Base-by-base conservation (phyloP, 2,113 vertebrate genomes). In the Mystacornis crossleyi region DNA sequence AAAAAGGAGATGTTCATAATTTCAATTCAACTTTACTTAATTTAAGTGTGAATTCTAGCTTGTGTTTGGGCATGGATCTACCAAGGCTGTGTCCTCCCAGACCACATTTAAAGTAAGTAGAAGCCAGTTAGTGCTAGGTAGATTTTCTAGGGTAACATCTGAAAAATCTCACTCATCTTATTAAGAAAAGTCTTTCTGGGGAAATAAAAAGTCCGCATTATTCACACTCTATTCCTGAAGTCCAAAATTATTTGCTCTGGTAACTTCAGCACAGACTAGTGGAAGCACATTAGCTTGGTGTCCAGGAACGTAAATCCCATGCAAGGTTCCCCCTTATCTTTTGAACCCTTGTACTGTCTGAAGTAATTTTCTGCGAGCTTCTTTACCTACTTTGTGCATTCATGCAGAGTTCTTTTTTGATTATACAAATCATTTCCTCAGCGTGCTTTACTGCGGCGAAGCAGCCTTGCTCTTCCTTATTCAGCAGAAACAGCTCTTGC, bases 401-500 rank as follows among this genome's bases (percentile, higher is more conserved):
- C 34, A 29, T 21, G 28, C 50, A 86, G 92, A 45, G 19, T 23
- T 81, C 50, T 70, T 73, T 73, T 78, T 4, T 50, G 55, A 33
- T 67, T 50, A 29, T 11, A 38, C 53, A 77, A 75, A 86, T 55
- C 3, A 38, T 75, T 91, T 82, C 53, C 72, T 88, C 51, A 18
- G 45, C 0, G 0, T 34, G 29, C 24, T 85, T 57, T 57, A 33
- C 45, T 50, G 85, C 0, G 0, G 31, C 6, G 0, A 53, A 57
- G 17, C 33, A 64, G 54, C 10, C 42, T 58, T 31, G 19, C 34
- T 8, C 61, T 80, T 82, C 83, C 66, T 67, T 75, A 64, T 94
- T 82, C 66, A 83, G 83, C 75, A 74, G 53, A 65, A 90, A 28
- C 36, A 81, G 42, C 42, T 62, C 65, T 57, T 62, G 47, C 61